Percentiles rank a stretch among this genome's conserved stretches.
phyloP scores from a whole-genome alignment of 2,113 vertebrate species.

The Protobothrops mucrosquamatus region DNA sequence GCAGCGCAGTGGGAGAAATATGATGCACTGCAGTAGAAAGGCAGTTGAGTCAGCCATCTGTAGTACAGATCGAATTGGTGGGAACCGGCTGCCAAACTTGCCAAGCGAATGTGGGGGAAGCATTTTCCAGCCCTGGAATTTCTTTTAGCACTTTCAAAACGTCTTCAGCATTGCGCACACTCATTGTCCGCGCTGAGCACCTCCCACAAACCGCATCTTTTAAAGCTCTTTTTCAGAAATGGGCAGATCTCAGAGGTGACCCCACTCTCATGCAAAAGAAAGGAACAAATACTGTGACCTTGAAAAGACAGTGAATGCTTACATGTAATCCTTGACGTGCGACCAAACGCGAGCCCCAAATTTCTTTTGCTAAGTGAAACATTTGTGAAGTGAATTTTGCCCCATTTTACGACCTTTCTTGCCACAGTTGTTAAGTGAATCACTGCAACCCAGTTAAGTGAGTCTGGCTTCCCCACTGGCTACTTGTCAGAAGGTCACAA shows the following conservation, averaged over 20 bases:
- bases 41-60: slow-evolving; percentile 35
- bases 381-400: not conserved
- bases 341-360: not conserved
- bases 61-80: slow-evolving; percentile 23
- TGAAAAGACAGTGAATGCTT: not conserved
- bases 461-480: not conserved
- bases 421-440: not conserved
- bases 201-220: not conserved
- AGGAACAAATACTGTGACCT: not conserved
- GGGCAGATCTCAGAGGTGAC: not conserved
- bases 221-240: not conserved
- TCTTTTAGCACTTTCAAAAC: not conserved
- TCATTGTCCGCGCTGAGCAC: not conserved
- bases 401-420: not conserved
- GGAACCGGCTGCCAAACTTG: slow-evolving; percentile 22
- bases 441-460: not conserved
- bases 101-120: not conserved
- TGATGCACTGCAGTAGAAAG: slow-evolving; percentile 25
- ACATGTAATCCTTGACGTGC: not conserved
- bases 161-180: not conserved
- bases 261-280: not conserved
- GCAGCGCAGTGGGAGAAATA: slow-evolving; percentile 26
- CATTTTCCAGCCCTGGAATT: not conserved
- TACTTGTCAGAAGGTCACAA: not conserved
- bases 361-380: not conserved